Evolutionary conservation across 2,888 invertebrate species (phyloP).

Genomic region (Mylabris sibirica): DNA sequence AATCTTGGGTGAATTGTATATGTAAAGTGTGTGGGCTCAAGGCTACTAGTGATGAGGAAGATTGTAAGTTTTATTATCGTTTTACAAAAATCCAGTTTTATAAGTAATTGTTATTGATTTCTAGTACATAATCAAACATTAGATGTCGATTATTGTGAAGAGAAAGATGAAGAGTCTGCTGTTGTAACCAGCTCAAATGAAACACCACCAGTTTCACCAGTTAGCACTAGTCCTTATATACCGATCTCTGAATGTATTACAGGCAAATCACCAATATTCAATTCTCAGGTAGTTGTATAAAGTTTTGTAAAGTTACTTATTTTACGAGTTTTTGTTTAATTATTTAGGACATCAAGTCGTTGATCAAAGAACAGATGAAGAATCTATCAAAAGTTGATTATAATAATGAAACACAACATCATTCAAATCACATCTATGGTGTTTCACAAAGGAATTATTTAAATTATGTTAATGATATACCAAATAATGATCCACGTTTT

Average conservation of each 20-base stretch:
- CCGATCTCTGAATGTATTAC: constrained; percentile 93
- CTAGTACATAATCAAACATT: constrained; percentile 19
- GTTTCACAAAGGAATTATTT: constrained; percentile 51
- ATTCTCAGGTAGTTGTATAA: constrained; percentile 46
- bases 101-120: constrained; percentile 1
- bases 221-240: constrained; percentile 85
- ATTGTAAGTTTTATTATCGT: constrained; percentile 39
- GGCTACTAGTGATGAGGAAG: constrained; percentile 66
- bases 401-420: constrained; percentile 40
- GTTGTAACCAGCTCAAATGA: constrained; percentile 52
- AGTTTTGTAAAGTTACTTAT: no score
- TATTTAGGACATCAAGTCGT: constrained; percentile 51
- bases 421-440: constrained; percentile 50
- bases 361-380: constrained; percentile 52
- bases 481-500: constrained; percentile 62
- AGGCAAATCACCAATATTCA: constrained; percentile 65
- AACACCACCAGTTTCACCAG: constrained; percentile 71
- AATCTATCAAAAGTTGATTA: constrained; percentile 43
- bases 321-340: no score
- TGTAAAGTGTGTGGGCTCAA: constrained; percentile 91
- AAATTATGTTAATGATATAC: constrained; percentile 57
- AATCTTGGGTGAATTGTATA: constrained; percentile 93
- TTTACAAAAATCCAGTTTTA: background rate
- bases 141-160: constrained; percentile 26
- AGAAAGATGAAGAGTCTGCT: constrained; percentile 20